phyloP scores from a whole-genome alignment of 2,113 vertebrate species.

The Epinephelus cyanopodus region DNA sequence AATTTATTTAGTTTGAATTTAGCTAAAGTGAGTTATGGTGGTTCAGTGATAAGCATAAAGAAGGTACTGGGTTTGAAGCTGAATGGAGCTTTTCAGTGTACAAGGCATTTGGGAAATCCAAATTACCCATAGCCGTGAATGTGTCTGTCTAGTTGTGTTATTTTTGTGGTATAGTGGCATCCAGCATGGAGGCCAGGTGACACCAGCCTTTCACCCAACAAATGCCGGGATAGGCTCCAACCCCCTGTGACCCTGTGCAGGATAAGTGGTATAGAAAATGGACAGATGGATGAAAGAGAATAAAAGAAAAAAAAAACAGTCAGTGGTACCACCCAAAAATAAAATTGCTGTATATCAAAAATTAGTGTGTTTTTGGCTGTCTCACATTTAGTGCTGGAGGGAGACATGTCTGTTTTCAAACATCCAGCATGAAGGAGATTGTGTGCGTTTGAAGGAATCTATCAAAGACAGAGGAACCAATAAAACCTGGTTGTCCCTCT shows the following conservation, averaged over 20 bases:
- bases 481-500: constrained; percentile 19
- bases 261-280: constrained; percentile 23
- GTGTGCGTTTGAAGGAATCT: constrained; percentile 13
- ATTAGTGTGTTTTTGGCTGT: not conserved
- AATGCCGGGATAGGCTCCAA: not conserved
- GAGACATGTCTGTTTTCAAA: not conserved
- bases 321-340: not conserved
- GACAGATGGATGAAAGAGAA: constrained; percentile 3
- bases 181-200: constrained; percentile 6
- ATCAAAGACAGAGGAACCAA: constrained; percentile 3
- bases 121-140: constrained; percentile 22
- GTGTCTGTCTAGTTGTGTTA: constrained; percentile 11
- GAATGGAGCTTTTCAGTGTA: not conserved
- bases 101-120: not conserved
- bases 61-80: constrained; percentile 1
- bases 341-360: not conserved
- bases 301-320: not conserved
- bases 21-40: not conserved
- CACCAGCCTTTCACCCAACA: constrained; percentile 10
- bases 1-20: not conserved
- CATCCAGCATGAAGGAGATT: not conserved
- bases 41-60: constrained; percentile 3
- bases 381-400: not conserved
- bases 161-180: constrained; percentile 9
- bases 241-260: not conserved